Evolutionary conservation across 2,113 vertebrate species (phyloP).

Genomic region (Ammospiza nelsoni): DNA sequence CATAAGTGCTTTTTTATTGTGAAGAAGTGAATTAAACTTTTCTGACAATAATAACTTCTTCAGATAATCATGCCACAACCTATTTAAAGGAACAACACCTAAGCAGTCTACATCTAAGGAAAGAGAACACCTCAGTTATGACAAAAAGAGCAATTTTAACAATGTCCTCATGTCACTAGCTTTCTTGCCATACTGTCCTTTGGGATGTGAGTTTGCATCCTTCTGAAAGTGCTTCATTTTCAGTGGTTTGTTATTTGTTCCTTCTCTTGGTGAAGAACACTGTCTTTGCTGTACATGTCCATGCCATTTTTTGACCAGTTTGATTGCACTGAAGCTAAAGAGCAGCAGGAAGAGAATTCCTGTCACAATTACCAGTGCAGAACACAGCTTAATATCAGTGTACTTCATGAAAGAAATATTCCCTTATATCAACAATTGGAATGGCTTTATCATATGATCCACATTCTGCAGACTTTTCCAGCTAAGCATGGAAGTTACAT

Average conservation of each 20-base stretch:
- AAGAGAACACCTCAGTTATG: background rate
- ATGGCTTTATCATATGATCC: background rate
- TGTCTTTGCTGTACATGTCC: background rate
- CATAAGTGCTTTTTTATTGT: background rate
- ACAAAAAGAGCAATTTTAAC: slow-evolving; percentile 31
- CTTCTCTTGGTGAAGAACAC: slow-evolving; percentile 25
- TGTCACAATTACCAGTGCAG: background rate
- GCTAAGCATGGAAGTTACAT: background rate
- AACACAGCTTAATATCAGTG: too few relatives aligned
- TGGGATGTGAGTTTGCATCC: slow-evolving; percentile 14
- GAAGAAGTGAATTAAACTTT: slow-evolving; percentile 11
- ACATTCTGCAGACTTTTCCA: background rate
- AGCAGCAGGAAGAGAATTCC: background rate
- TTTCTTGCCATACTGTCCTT: slow-evolving; percentile 28
- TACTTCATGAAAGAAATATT: too few relatives aligned
- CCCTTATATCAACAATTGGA: background rate
- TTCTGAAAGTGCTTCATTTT: slow-evolving; percentile 30
- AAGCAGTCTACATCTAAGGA: background rate
- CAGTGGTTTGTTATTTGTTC: slow-evolving; percentile 3
- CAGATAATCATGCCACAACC: background rate
- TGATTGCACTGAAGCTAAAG: background rate
- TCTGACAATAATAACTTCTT: slow-evolving; percentile 28
- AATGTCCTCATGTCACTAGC: background rate
- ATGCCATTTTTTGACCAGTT: background rate
- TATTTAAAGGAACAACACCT: background rate